Evolutionary conservation across 2,797 vertebrate genomes (phyloP).

Genomic region (Tauraco hartlaubi): DNA sequence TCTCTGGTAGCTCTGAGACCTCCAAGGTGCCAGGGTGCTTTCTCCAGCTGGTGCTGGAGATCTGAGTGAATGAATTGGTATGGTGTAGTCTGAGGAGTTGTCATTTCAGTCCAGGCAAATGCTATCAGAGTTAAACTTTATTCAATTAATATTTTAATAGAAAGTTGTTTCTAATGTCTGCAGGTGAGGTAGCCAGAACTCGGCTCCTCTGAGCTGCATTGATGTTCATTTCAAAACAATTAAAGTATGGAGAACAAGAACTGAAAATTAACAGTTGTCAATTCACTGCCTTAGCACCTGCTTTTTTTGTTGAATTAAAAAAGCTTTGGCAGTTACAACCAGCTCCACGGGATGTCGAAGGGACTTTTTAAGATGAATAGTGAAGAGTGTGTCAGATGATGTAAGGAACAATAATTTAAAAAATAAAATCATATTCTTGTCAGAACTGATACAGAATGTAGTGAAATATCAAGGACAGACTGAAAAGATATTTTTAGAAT

Average conservation of each 20-base stretch:
- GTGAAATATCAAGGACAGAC: constrained; percentile 55
- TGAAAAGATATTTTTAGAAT: constrained; percentile 20
- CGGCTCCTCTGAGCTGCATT: not conserved
- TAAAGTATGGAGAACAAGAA: not conserved
- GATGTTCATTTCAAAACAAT: constrained; percentile 19
- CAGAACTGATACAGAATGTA: constrained; percentile 34
- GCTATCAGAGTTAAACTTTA: not conserved
- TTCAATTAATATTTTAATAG: not conserved
- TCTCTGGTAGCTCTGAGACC: not conserved
- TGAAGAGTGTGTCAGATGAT: constrained; percentile 37
- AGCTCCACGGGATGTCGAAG: constrained; percentile 63
- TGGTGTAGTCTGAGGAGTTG: not conserved
- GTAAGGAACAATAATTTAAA: constrained; percentile 64
- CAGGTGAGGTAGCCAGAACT: not conserved
- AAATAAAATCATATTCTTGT: constrained; percentile 60
- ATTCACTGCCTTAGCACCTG: constrained; percentile 49
- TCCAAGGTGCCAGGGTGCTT: fast-evolving
- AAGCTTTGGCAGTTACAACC: constrained; percentile 66
- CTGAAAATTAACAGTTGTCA: constrained; percentile 56
- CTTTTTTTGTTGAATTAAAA: constrained; percentile 74
- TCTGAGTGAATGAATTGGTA: not conserved
- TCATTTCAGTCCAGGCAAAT: not conserved
- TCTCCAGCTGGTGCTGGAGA: not conserved
- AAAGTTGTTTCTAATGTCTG: not conserved
- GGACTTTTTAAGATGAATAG: constrained; percentile 24